Conservation (phyloP, 2,888 invertebrate species). For the Cabera pusaria region DNA sequence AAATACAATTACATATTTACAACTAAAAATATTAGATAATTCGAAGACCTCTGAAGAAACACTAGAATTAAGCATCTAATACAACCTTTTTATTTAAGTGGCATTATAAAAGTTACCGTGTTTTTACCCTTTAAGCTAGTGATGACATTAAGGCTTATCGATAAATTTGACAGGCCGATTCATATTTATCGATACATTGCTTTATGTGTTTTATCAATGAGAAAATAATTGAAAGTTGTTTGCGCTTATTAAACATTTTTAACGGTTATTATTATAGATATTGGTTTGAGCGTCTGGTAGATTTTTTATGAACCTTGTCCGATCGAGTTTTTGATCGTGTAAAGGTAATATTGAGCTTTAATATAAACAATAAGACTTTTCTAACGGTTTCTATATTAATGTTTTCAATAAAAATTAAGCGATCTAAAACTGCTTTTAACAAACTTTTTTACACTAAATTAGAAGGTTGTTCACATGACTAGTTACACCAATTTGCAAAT, state of each 20-base stretch:
- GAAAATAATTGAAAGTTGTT: slow-evolving; percentile 2
- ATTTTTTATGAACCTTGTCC: too few species aligned
- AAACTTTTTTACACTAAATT: too few species aligned
- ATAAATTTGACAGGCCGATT: slow-evolving; percentile 6
- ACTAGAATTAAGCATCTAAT: slow-evolving; percentile 3
- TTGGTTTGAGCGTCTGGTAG: slow-evolving; percentile 2
- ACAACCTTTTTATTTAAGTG: slow-evolving; percentile 9
- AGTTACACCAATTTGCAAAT: too few species aligned
- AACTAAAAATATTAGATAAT: neutral
- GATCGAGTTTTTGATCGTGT: too few species aligned
- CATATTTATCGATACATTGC: slow-evolving; percentile 9
- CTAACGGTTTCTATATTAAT: too few species aligned
- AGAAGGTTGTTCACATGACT: too few species aligned
- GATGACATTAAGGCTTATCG: slow-evolving; percentile 9
- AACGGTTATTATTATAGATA: slow-evolving; percentile 6
- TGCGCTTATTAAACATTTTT: slow-evolving; percentile 1
- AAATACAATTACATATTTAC: too few species aligned
- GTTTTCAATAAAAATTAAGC: neutral
- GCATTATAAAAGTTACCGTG: slow-evolving; percentile 11
- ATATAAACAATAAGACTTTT: too few species aligned
- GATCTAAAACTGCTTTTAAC: too few species aligned
- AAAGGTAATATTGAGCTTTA: too few species aligned
- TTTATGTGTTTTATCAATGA: slow-evolving; percentile 4
- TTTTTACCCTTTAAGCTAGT: slow-evolving; percentile 14
- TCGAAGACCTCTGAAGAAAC: slow-evolving; percentile 8